Conservation (phyloP, 2,888 invertebrate genomes). For the Ceriagrion tenellum region DNA sequence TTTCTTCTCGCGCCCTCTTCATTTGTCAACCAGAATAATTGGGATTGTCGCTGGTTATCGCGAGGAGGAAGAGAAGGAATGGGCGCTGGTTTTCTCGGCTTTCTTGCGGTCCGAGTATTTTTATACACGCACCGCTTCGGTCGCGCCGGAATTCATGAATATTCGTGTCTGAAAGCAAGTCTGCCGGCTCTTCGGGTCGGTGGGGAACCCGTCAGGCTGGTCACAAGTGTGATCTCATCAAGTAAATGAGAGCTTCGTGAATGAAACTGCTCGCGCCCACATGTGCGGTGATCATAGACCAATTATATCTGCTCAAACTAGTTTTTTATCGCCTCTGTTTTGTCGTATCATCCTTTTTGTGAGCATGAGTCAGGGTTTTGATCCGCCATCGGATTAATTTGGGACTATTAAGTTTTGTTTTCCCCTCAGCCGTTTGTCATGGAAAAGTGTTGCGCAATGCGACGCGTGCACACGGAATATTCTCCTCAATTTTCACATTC, state of each 20-base stretch:
- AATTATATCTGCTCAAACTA: not conserved
- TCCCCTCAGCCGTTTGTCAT: not conserved
- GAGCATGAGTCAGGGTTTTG: not conserved
- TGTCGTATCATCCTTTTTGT: not conserved
- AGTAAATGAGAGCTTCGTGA: not conserved
- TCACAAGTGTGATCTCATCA: not conserved
- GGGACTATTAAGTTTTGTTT: not conserved
- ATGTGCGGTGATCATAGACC: not conserved
- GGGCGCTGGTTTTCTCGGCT: not conserved
- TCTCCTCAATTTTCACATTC: too few relatives aligned
- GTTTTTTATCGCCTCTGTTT: not conserved
- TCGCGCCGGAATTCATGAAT: not conserved
- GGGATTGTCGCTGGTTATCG: constrained; percentile 3
- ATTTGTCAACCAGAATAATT: constrained; percentile 4
- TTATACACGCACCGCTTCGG: not conserved
- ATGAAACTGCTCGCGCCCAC: not conserved
- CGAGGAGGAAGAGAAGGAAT: not conserved
- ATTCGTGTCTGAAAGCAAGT: not conserved
- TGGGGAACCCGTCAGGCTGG: not conserved
- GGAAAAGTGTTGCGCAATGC: too few relatives aligned
- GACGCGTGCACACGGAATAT: too few relatives aligned
- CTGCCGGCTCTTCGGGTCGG: not conserved
- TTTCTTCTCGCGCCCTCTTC: not conserved
- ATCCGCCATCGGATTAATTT: not conserved
- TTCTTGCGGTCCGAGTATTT: not conserved